phyloP scores from a whole-genome alignment of 2,888 invertebrate species.

The Leucophenga montana region DNA sequence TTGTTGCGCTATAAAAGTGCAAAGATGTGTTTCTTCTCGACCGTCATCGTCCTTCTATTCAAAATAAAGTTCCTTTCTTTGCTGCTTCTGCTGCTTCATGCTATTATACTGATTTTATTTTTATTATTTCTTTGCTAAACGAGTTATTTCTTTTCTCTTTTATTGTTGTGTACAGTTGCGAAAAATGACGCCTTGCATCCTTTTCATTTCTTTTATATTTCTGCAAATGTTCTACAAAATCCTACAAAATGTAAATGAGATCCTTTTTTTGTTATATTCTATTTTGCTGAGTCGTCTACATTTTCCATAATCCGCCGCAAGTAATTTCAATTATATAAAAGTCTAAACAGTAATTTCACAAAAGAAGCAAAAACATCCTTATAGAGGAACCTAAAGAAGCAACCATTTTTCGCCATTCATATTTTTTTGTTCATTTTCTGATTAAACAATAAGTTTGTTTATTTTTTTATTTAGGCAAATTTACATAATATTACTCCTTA shows the following conservation, averaged over 20 bases:
- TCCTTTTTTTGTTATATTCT: constrained; percentile 46
- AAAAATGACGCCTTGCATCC: constrained; percentile 50
- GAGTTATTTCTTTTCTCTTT: constrained; percentile 45
- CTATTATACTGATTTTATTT: constrained; percentile 18
- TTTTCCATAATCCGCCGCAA: constrained; percentile 42
- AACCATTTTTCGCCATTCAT: neutral
- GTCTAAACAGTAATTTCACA: constrained; percentile 33
- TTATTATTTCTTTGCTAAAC: neutral
- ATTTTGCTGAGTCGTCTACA: constrained; percentile 38
- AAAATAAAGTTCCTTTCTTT: constrained; percentile 9
- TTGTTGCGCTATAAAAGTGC: constrained; percentile 66
- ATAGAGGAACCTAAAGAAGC: no score
- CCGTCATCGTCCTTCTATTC: neutral
- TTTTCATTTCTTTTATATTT: constrained; percentile 17
- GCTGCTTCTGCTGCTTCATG: no score
- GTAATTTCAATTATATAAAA: constrained; percentile 44
- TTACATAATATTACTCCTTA: no score
- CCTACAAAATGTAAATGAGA: constrained; percentile 47
- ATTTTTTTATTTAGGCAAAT: neutral
- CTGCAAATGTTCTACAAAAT: constrained; percentile 36
- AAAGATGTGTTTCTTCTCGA: constrained; percentile 61
- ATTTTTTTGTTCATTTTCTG: neutral
- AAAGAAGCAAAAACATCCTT: no score
- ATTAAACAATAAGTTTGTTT: neutral
- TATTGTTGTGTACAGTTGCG: constrained; percentile 62